Evolutionary conservation across 2,113 vertebrate genomes (phyloP), one percentile per base, ranked within the genome.

Genomic region (Pseudopodoces humilis): DNA sequence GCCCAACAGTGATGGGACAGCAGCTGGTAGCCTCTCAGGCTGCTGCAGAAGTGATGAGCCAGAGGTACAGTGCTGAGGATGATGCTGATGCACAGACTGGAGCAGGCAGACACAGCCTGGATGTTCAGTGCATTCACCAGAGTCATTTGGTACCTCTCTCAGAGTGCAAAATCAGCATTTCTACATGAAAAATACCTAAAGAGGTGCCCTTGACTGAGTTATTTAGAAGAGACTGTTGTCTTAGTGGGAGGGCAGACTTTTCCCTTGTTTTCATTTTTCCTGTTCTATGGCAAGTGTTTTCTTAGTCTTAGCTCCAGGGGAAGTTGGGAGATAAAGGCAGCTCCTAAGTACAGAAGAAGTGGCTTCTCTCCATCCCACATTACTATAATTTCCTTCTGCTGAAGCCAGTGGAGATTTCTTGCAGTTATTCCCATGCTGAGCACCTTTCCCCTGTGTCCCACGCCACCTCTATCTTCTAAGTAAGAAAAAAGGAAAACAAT

Each of bases 81-180:
- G 1, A 6, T 41, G 44, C 22, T 15, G 8, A 25, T 8, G 7
- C 2, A 1, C 3, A 23, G 47, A 7, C 17, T 3, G 2, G 19
- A 52, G 37, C 3, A 13, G 22, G 37, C 37, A 50, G 15, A 5
- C 11, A 15, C 15, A 52, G 37, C 28, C 11, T 47, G 19, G 8
- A 2, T 37, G 6, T 17, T 52, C 64, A 15, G 33, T 1, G 1
- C 10, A 1, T 30, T 64, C 27, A 10, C 39, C 16, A 6, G 18
- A 9, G 10, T 0, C 28, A 41, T 22, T 41, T 18, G 35, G 9
- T 13, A 3, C 17, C 0, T 0, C 35, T 55, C 56, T 56, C 28
- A 22, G 49, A 47, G 49, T 9, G 31, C 44, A 67, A 70, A 69
- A 44, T 13, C 43, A 47, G 33, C 16, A 4, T 23, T 86, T 84